Evolutionary conservation across 2,113 vertebrate genomes (phyloP).

Genomic region (Tetraodon nigroviridis): DNA sequence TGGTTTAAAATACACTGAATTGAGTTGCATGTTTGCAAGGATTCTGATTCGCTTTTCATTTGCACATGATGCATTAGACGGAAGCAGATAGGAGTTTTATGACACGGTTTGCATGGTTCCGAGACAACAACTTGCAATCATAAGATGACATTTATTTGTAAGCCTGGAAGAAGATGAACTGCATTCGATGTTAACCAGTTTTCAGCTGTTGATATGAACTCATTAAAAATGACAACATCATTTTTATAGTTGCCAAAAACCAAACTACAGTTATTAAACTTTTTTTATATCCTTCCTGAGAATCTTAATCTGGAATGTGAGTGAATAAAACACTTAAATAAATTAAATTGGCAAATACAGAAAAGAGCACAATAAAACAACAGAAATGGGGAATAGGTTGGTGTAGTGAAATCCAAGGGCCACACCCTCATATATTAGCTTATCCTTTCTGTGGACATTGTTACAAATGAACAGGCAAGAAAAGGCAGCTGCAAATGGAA

Average conservation of each 20-base stretch:
- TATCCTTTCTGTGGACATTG: conserved; percentile 43
- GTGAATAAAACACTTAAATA: conserved; percentile 83
- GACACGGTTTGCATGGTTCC: not conserved
- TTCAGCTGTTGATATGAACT: conserved; percentile 45
- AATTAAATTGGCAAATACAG: conserved; percentile 64
- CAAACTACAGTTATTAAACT: conserved; percentile 57
- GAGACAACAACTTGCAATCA: conserved; percentile 33
- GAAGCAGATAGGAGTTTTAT: not conserved
- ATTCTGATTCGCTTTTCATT: not conserved
- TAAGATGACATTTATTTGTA: conserved; percentile 69
- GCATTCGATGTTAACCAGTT: conserved; percentile 50
- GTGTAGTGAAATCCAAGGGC: conserved; percentile 15
- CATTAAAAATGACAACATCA: conserved; percentile 29
- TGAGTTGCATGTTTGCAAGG: no score
- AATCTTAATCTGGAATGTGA: conserved; percentile 85
- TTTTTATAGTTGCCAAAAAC: conserved; percentile 43
- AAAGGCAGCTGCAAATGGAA: conserved; percentile 23
- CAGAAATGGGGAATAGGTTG: conserved; percentile 59
- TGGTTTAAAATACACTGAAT: no score
- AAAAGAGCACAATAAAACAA: conserved; percentile 72
- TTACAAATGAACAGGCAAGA: conserved; percentile 11
- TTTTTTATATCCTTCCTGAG: conserved; percentile 87
- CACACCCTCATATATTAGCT: conserved; percentile 42
- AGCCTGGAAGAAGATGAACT: conserved; percentile 47
- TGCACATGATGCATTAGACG: not conserved